phyloP scores from a whole-genome alignment of 2,888 invertebrate genomes.

The Cheilosia grossa region DNA sequence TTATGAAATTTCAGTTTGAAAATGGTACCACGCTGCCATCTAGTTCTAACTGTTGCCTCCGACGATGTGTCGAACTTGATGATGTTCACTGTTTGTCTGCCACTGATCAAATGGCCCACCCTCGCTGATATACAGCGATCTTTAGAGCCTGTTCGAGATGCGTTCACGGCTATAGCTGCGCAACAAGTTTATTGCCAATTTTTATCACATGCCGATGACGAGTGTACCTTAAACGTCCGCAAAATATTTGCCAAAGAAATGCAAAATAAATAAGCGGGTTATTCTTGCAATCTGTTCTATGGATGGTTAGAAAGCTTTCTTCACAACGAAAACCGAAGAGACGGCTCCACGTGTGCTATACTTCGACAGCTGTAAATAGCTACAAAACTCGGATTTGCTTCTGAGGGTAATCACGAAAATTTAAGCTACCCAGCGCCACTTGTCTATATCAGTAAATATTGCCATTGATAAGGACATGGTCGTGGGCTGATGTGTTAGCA shows the following conservation, averaged over 20 bases:
- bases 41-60: background rate
- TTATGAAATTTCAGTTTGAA: background rate
- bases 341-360: background rate
- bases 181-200: slow-evolving; percentile 46
- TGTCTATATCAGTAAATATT: slow-evolving; percentile 64
- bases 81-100: slow-evolving; percentile 31
- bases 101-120: slow-evolving; percentile 54
- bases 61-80: background rate
- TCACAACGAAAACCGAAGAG: background rate
- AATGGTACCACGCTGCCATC: background rate
- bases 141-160: slow-evolving; percentile 30
- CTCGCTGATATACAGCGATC: slow-evolving; percentile 21
- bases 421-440: slow-evolving; percentile 18
- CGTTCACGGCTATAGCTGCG: slow-evolving; percentile 21
- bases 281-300: background rate
- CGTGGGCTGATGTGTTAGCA: slow-evolving; percentile 27
- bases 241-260: background rate
- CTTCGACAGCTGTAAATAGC: background rate
- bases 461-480: slow-evolving; percentile 52
- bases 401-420: slow-evolving; percentile 48
- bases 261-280: background rate
- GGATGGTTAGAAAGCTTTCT: background rate
- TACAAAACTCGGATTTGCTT: slow-evolving; percentile 26
- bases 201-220: slow-evolving; percentile 46
- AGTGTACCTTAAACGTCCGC: background rate